Evolutionary conservation across 2,888 invertebrate species (phyloP), one percentile per base, ranked within the genome.

Genomic region (Drosophila greeni): DNA sequence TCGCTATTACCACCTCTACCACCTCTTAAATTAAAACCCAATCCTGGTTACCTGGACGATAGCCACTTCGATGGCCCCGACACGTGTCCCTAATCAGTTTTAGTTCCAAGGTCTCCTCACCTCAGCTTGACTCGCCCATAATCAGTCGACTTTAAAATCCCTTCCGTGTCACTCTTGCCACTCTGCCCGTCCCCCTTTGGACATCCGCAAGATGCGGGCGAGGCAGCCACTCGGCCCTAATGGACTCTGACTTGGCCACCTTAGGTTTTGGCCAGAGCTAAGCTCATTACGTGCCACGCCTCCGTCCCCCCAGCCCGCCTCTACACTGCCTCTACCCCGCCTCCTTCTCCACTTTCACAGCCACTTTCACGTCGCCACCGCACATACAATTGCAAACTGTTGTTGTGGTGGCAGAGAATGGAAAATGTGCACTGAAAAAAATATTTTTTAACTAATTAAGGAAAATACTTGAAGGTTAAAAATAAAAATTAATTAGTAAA

Each of bases 311-410:
- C 45, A 20, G 3, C 7, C 18, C 20, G 18, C 45, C 45, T 20
- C 9, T 5, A 14, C 5, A 14, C 29, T 14, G 18, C 45, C 45
- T 20, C 9, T 5, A 14, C 5, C 9, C 29, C 29, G 29, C 29
- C 29, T 18, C 29, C 29, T 12, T 6, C 26, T 2, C 18, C 14
- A 31, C 26, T 45, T 18, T 7, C 29, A 18, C 18, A 45, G 14
- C 45, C 45, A 45, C 29, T 29, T 45, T 45, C 18, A 31, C 31
- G 31, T 37, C 47, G 47, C 56, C 65, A 61, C 57, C 58, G 59
- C 43, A 52, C 65, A 73, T 61, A 57, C 76, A 76, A 76, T 76
- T 71, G 69, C 74, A 67, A 76, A 74, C 62, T 66, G 66, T 65
- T 76, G 69, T 74, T 69, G 69, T 58, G 60, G 61, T 51, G 24